Percentiles rank a stretch among this genome's conserved stretches.
These are phyloP conservation scores for Fratercula arctica DNA, from an alignment of 2,797 vertebrate species.

Conservation along the genomic window DNA sequence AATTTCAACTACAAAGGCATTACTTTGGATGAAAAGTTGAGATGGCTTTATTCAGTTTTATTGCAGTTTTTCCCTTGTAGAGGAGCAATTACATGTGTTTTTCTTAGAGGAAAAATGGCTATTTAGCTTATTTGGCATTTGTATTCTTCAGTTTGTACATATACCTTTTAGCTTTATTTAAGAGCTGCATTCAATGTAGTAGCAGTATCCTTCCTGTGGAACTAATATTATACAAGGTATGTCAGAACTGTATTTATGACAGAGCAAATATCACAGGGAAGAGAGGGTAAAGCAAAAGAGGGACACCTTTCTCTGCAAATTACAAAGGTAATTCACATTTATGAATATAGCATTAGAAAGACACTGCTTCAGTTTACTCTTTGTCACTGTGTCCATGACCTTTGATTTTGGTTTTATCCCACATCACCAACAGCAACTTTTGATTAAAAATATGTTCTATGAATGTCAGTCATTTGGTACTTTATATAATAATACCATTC, in stretches of 20 bases:
- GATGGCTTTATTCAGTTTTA: background rate
- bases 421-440: background rate
- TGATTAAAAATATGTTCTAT: slow-evolving; percentile 23
- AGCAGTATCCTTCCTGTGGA: background rate
- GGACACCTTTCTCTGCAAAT: background rate
- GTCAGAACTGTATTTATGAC: background rate
- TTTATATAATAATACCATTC: background rate
- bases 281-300: background rate
- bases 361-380: background rate
- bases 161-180: background rate
- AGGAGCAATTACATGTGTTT: background rate
- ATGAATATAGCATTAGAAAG: background rate
- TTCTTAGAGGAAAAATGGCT: background rate
- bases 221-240: background rate
- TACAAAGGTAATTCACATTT: background rate
- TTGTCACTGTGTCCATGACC: background rate
- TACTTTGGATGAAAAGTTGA: background rate
- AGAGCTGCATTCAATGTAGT: background rate
- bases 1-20: slow-evolving; percentile 4
- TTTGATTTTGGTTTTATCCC: slow-evolving; percentile 36
- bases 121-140: background rate
- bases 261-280: background rate
- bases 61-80: background rate
- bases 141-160: background rate
- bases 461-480: background rate